Evolutionary conservation across 2,888 invertebrate species (phyloP).

Genomic region (Limnephilus rhombicus): DNA sequence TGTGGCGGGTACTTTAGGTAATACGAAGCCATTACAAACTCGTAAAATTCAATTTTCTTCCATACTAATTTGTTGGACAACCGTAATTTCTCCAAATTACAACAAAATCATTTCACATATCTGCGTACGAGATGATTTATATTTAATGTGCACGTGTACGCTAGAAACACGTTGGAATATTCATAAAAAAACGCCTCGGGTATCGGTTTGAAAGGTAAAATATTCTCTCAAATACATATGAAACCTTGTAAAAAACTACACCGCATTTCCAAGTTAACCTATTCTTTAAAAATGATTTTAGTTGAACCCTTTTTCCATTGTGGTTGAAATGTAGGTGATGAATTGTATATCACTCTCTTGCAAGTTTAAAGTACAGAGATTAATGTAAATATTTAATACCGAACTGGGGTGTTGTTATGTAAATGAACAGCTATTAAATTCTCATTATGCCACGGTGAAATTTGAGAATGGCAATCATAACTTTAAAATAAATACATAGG

Average conservation of each 20-base stretch:
- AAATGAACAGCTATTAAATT: slow-evolving; percentile 59
- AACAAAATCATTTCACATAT: slow-evolving; percentile 21
- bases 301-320: background rate
- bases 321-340: background rate
- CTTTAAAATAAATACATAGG: slow-evolving; percentile 30
- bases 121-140: slow-evolving; percentile 17
- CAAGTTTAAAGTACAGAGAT: slow-evolving; percentile 34
- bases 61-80: slow-evolving; percentile 17
- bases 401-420: slow-evolving; percentile 58
- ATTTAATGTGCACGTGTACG: slow-evolving; percentile 32
- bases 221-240: background rate
- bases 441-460: slow-evolving; percentile 52
- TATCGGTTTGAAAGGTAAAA: background rate
- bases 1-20: background rate
- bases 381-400: slow-evolving; percentile 39
- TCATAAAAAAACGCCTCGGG: slow-evolving; percentile 18
- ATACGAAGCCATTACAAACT: background rate
- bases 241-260: background rate
- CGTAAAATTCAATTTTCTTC: slow-evolving; percentile 38
- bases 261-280: background rate
- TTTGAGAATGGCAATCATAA: slow-evolving; percentile 40
- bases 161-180: slow-evolving; percentile 14
- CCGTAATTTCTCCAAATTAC: slow-evolving; percentile 29
- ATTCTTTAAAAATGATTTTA: background rate
- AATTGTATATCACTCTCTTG: no score